A percentile compares a stretch with the other conserved stretches of the same genome.
These are phyloP conservation scores for Gambusia yucatana DNA, from an alignment of 2,797 vertebrate species.

Conservation along the genomic window DNA sequence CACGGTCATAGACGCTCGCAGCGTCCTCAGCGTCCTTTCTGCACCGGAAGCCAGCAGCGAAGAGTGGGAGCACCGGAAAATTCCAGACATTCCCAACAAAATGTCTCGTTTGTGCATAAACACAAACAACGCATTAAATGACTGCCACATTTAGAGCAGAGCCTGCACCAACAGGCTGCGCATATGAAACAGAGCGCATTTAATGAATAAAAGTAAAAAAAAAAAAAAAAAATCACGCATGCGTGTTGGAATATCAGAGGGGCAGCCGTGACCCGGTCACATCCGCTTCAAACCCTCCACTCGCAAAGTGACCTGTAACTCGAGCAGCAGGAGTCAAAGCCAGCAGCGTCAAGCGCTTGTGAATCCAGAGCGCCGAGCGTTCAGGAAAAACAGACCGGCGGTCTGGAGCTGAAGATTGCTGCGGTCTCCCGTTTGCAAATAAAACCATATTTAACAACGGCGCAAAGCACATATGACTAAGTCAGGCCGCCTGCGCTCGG, in stretches of 20 bases:
- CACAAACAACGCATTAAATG: background rate
- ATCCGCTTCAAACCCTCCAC: background rate
- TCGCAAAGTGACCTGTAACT: background rate
- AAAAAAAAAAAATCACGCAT: too few relatives aligned
- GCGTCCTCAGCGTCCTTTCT: background rate
- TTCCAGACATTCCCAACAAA: background rate
- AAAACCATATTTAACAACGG: background rate
- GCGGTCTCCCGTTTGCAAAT: background rate
- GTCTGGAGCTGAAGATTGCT: background rate
- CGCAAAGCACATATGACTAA: background rate
- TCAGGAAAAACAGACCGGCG: background rate
- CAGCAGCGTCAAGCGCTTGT: background rate
- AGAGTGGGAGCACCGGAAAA: background rate
- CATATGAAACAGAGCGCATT: background rate
- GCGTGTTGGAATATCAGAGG: too few relatives aligned
- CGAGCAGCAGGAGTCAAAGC: background rate
- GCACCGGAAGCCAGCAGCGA: background rate
- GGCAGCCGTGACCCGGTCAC: background rate
- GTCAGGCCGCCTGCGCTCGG: too few relatives aligned
- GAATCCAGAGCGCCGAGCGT: background rate
- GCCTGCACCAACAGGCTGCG: background rate
- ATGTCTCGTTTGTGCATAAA: background rate
- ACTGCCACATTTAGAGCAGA: background rate
- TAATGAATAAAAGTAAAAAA: background rate
- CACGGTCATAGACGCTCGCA: too few relatives aligned